Evolutionary conservation across 30 jellyfish, hydroid and myxozoan species (phyloP).

Genomic region (Pseudorhiza aurosa): DNA sequence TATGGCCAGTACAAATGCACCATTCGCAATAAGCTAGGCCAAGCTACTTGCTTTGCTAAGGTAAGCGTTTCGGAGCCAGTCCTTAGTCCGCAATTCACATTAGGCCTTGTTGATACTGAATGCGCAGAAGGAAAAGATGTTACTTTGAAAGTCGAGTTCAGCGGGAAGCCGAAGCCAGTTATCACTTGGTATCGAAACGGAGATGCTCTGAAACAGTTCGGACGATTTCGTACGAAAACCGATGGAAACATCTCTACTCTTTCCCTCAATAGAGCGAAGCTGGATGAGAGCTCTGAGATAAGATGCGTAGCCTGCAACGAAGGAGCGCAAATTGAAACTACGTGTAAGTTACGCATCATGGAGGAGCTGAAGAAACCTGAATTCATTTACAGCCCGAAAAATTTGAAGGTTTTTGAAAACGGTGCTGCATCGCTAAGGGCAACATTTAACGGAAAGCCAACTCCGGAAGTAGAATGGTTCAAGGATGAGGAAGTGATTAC

Average conservation of each 20-base stretch:
- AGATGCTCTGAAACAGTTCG: conserved; percentile 70
- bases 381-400: conserved; percentile 75
- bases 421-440: conserved; percentile 73
- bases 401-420: conserved; percentile 64
- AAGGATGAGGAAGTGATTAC: conserved; percentile 56
- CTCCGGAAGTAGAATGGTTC: conserved; percentile 83
- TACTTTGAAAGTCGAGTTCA: conserved; percentile 65
- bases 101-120: conserved; percentile 58
- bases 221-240: conserved; percentile 64
- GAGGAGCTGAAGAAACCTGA: conserved; percentile 82
- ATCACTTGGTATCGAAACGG: conserved; percentile 87
- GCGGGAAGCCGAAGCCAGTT: conserved; percentile 94
- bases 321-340: conserved; percentile 80
- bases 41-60: conserved; percentile 68
- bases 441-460: conserved; percentile 88
- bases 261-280: conserved; percentile 57
- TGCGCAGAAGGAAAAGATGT: conserved; percentile 77
- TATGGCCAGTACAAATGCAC: conserved; percentile 84
- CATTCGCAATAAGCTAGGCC: conserved; percentile 77
- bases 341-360: conserved; percentile 50
- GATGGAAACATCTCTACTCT: conserved; percentile 67
- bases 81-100: conserved; percentile 80
- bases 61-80: conserved; percentile 70
- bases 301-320: conserved; percentile 74
- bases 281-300: conserved; percentile 71